Evolutionary conservation across 2,113 vertebrate genomes (phyloP), one percentile per base, ranked within the genome.

Genomic region (Hippoglossus stenolepis): DNA sequence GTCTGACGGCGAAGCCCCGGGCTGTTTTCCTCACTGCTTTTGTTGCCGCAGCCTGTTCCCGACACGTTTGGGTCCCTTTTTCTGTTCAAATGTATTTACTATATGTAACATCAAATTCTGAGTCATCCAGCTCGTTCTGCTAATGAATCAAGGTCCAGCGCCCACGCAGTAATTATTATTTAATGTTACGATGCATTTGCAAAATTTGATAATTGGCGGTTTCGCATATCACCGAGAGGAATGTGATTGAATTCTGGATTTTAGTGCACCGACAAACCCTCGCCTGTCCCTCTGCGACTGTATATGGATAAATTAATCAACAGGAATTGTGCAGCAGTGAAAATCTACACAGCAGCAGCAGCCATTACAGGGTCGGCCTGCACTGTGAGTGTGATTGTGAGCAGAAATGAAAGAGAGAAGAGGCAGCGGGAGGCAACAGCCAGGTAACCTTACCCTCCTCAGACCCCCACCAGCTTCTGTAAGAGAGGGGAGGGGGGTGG

Each of bases 401-500:
- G 63, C 74, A 68, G 77, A 84, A 88, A 80, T 87, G 70, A 85
- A 81, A 83, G 72, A 56, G 66, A 77, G 80, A 40, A 4, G 70
- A 65, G 82, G 4, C 87, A 62, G 84, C 80, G 65, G 80, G 87
- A 80, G 82, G 81, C 67, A 60, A 65, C 73, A 85, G 86, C 66
- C 73, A 69, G 84, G 93, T 93, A 94, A 94, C 87, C 62, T 75
- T 85, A 94, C 88, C 86, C 83, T 83, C 75, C 81, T 73, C 83
- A 63, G 84, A 83, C 91, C 84, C 87, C 87, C 75, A 74, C 80
- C 86, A 77, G 85, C 75, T 57, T 72, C 85, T 76, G 79, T 68
- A 82, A 75, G 68, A 47, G 86, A 51, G 73, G 65, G 57, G 62
- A 17, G 56, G 67, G 21, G 75, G 4, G 67, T 76, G 79, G 80